Evolutionary conservation across 2,797 vertebrate genomes (phyloP).

Genomic region (Todus mexicanus): DNA sequence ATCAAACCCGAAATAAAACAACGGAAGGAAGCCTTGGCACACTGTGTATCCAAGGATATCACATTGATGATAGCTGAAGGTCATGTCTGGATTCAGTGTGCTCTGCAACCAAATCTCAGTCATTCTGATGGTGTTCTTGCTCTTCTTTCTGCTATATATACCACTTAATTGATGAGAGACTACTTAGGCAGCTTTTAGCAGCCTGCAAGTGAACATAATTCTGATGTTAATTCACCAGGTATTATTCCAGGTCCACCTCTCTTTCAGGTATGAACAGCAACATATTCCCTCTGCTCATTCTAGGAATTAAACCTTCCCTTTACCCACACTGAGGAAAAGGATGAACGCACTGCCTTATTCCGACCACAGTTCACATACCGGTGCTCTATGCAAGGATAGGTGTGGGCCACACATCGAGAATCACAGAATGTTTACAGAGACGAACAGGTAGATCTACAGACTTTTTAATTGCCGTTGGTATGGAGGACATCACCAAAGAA

Average conservation of each 20-base stretch:
- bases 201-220: background rate
- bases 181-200: background rate
- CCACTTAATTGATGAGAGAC: background rate
- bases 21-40: background rate
- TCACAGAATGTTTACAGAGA: fast-evolving
- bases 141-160: background rate
- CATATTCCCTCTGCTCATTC: background rate
- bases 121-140: background rate
- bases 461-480: background rate
- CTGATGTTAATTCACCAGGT: background rate
- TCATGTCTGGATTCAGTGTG: background rate
- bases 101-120: background rate
- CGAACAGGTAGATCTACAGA: background rate
- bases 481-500: background rate
- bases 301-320: background rate
- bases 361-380: background rate
- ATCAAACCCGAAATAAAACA: background rate
- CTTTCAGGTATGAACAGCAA: background rate
- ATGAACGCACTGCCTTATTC: background rate
- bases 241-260: background rate
- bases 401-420: background rate
- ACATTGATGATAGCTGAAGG: background rate
- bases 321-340: background rate
- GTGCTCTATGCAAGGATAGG: background rate
- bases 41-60: background rate